Conservation (phyloP, 1,140 invertebrate genomes). For the Trachelipus rathkii region DNA sequence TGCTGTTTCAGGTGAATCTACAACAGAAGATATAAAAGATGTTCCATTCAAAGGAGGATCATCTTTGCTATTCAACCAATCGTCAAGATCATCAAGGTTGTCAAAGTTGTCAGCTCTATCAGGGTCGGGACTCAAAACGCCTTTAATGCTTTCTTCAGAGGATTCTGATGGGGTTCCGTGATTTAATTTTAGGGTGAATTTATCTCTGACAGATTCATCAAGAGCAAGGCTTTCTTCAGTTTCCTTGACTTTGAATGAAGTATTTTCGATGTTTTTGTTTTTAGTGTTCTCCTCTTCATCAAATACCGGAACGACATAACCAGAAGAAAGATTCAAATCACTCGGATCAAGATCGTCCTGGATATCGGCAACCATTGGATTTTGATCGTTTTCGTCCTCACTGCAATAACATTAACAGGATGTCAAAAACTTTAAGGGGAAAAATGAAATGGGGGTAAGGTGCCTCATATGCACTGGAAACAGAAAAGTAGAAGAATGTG, state of each 20-base stretch:
- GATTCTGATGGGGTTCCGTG: not conserved
- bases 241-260: not conserved
- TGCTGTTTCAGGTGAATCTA: not conserved
- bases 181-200: not conserved
- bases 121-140: not conserved
- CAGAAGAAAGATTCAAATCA: not conserved
- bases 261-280: not conserved
- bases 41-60: not conserved
- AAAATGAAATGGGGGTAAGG: too few species aligned
- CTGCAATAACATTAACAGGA: not conserved
- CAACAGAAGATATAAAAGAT: not conserved
- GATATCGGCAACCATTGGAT: not conserved
- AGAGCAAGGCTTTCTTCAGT: not conserved
- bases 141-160: not conserved
- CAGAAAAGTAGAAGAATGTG: too few species aligned
- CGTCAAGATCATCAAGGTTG: not conserved
- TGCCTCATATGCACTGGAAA: too few species aligned
- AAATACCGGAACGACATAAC: not conserved
- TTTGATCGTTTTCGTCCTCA: not conserved
- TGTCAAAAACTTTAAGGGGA: too few species aligned
- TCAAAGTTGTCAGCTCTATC: not conserved
- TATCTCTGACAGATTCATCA: not conserved
- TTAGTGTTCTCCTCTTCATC: not conserved
- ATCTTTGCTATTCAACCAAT: not conserved
- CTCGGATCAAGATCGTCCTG: not conserved